A percentile compares a stretch with the other conserved stretches of the same genome.
These are phyloP conservation scores for Argynnis bischoffii DNA, from an alignment of 2,888 invertebrate genomes.

Conservation along the genomic window DNA sequence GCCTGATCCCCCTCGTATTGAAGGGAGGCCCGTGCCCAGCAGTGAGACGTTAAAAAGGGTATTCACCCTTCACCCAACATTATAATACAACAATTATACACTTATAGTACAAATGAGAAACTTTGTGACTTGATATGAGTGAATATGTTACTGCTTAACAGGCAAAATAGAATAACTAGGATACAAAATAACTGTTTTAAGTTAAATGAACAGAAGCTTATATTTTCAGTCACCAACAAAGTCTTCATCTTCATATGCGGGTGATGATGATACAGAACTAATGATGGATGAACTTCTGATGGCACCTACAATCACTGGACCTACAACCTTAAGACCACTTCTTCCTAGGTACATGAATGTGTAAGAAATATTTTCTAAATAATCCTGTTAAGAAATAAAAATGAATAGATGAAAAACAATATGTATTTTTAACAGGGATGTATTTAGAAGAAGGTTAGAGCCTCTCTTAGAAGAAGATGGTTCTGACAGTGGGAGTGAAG, in stretches of 20 bases:
- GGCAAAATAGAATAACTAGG: neutral
- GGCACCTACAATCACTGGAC: slow-evolving; percentile 89
- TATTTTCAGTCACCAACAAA: slow-evolving; percentile 83
- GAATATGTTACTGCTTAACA: neutral
- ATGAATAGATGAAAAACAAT: slow-evolving; percentile 33
- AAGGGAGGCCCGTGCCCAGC: too few species aligned
- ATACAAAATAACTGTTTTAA: slow-evolving; percentile 3
- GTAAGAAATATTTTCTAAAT: slow-evolving; percentile 5
- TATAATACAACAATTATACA: too few species aligned
- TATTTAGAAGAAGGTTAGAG: slow-evolving; percentile 88
- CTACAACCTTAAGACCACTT: slow-evolving; percentile 86
- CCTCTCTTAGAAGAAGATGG: slow-evolving; percentile 92
- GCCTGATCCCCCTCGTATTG: too few species aligned
- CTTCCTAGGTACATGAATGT: slow-evolving; percentile 81
- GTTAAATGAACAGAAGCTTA: slow-evolving; percentile 38
- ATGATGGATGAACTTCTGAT: slow-evolving; percentile 92
- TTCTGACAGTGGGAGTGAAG: slow-evolving; percentile 84
- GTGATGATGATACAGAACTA: slow-evolving; percentile 89
- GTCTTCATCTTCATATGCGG: slow-evolving; percentile 85
- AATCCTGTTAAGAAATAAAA: neutral
- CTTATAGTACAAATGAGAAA: too few species aligned
- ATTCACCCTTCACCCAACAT: too few species aligned
- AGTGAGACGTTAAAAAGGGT: too few species aligned
- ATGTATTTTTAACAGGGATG: slow-evolving; percentile 58
- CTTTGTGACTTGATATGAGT: too few species aligned